Evolutionary conservation across 2,888 invertebrate species (phyloP), one percentile per base, ranked within the genome.

Genomic region (Rhingia rostrata): DNA sequence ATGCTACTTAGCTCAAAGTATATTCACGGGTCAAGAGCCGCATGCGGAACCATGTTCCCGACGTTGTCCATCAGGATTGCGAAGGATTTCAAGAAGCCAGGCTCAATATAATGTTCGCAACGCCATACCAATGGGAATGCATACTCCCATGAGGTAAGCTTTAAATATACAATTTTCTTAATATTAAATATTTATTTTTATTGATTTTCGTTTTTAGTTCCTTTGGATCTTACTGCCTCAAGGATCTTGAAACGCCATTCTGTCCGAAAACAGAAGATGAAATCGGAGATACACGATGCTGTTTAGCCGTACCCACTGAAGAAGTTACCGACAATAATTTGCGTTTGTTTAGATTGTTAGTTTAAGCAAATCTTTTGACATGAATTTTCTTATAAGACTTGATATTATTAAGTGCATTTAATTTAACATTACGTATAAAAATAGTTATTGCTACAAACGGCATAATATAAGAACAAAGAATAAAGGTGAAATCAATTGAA

Each of bases 1-100:
- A 86, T 96, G 96, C 90, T 96, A 95, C 91, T 94, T 96, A 93
- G 95, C 96, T 0, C 95, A 96, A 91, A 95, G 95, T 87, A 90
- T 96, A 88, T 94, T 94, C 90, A 92, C 93, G 0, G 88, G 91
- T 33, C 91, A 94, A 3, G 89, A 93, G 5, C 91, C 91, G 75
- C 90, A 89, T 67, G 96, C 95, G 0, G 94, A 94, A 85, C 95
- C 96, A 4, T 96, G 96, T 90, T 94, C 95, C 0, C 92, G 95
- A 75, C 92, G 95, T 30, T 96, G 96, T 90, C 94, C 95, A 0
- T 93, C 94, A 73, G 94, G 95, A 1, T 92, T 93, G 0, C 90
- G 93, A 77, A 92, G 86, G 22, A 73, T 86, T 10, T 69, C 72
- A 30, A 80, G 87, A 53, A 87, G 86, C 54, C 77, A 86, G 88